These are phyloP conservation scores for Drosophila willistoni DNA, from an alignment of 1,140 invertebrate species.

Conservation along the genomic window DNA sequence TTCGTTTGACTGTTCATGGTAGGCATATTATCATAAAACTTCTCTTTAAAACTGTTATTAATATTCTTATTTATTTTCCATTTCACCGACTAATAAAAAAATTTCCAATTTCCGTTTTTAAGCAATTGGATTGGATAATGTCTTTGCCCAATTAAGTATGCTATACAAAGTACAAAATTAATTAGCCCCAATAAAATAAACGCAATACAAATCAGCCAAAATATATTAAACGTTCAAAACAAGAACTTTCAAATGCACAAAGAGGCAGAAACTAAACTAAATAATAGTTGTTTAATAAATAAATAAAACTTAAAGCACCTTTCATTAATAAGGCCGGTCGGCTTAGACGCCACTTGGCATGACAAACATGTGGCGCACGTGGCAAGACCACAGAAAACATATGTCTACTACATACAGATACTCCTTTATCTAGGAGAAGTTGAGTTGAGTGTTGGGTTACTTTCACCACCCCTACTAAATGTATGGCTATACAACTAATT, in stretches of 20 bases:
- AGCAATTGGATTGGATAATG: not conserved
- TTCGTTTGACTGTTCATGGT: no score
- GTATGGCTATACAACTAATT: constrained; percentile 60
- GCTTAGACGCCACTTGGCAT: constrained; percentile 71
- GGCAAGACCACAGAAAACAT: constrained; percentile 55
- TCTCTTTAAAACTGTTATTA: no score
- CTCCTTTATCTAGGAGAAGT: not conserved
- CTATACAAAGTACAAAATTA: constrained; percentile 51
- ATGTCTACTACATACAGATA: not conserved
- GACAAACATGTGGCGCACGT: constrained; percentile 78
- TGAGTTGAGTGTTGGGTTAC: no score
- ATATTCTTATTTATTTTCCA: no score
- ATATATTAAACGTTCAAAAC: constrained; percentile 19
- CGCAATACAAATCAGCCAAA: constrained; percentile 13
- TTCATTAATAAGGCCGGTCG: constrained; percentile 70
- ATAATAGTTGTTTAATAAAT: constrained; percentile 66
- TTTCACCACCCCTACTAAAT: no score
- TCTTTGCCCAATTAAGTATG: constrained; percentile 5
- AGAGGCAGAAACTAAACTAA: constrained; percentile 17
- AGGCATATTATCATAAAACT: no score
- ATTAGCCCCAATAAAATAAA: constrained; percentile 44
- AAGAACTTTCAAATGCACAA: constrained; percentile 29
- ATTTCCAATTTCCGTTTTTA: no score
- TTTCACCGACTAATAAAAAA: not conserved
- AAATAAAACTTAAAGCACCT: constrained; percentile 80